Evolutionary conservation across 2,113 vertebrate species (phyloP).

Genomic region (Lophius piscatorius): DNA sequence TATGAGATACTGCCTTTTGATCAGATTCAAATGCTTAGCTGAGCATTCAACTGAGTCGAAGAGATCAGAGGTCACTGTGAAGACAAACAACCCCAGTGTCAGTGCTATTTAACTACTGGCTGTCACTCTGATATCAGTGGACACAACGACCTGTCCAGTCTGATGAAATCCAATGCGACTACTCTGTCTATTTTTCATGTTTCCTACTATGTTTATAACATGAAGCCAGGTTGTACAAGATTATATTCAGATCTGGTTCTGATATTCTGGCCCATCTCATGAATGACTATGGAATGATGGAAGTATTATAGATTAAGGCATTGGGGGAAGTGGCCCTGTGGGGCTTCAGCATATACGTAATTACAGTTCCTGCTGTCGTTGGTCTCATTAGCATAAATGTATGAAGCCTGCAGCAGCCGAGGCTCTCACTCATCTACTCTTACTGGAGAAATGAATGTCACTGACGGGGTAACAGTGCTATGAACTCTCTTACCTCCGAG

Average conservation of each 20-base stretch:
- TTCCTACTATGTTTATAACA: neutral
- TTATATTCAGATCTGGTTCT: no score
- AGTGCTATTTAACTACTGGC: neutral
- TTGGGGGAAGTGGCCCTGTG: slow-evolving; percentile 24
- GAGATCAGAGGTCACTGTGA: neutral
- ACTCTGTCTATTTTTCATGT: neutral
- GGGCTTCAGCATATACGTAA: slow-evolving; percentile 27
- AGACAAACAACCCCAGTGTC: neutral
- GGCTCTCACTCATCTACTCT: neutral
- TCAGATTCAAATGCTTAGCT: neutral
- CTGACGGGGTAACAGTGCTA: slow-evolving; percentile 6
- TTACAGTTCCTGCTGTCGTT: slow-evolving; percentile 24
- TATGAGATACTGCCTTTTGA: neutral
- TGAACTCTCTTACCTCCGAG: slow-evolving; percentile 22
- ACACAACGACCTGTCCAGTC: neutral
- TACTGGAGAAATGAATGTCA: slow-evolving; percentile 6
- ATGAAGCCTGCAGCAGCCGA: no score
- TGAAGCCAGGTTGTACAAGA: no score
- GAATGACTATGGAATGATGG: neutral
- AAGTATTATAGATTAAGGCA: slow-evolving; percentile 16
- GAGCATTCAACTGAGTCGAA: neutral
- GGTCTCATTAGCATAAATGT: slow-evolving; percentile 29
- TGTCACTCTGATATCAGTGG: neutral
- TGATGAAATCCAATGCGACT: neutral
- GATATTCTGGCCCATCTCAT: no score